Evolutionary conservation across 2,888 invertebrate genomes (phyloP), one percentile per base, ranked within the genome.

Genomic region (Tetheella fluctuosa): DNA sequence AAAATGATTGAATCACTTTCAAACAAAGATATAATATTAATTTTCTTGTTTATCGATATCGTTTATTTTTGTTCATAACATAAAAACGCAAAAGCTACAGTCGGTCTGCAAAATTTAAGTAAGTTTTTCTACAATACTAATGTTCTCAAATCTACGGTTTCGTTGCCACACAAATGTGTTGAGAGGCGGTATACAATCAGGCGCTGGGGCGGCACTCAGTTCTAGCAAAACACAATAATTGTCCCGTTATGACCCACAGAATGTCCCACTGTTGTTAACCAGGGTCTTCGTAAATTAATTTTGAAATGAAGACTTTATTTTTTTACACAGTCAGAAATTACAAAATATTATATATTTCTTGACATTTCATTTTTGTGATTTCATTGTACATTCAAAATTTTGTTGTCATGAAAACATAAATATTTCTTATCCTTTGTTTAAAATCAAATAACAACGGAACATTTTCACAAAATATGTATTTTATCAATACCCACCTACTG

Each of bases 151-250:
- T 71, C 69, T 71, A 57, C n/a, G 15, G 23, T 23, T 34, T 67
- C 59, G 53, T 52, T 66, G 55, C 64, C 69, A 69, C 64, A 58
- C 64, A 64, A 61, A 52, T 62, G 59, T 59, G 64, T 65, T 66
- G 67, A 71, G 72, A 83, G 84, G 86, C 76, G 85, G 81, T 64
- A 76, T 69, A 80, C 77, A 88, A 87, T 87, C 86, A 84, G 71
- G 71, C 75, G 66, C 60, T 69, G 59, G 69, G 71, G 78, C 76
- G 71, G 77, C 76, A 73, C 73, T 77, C 77, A 68, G 67, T 12
- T 55, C 34, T 70, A 74, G 74, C 88, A 86, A 88, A 86, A 88
- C 84, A 85, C 81, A 80, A 82, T 83, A 81, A 83, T 83, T 79
- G 77, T 81, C 79, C 74, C 78, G 76, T 78, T 77, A 73, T 74